Evolutionary conservation across 2,113 vertebrate genomes (phyloP), one percentile per base, ranked within the genome.

Genomic region (Natator depressus): DNA sequence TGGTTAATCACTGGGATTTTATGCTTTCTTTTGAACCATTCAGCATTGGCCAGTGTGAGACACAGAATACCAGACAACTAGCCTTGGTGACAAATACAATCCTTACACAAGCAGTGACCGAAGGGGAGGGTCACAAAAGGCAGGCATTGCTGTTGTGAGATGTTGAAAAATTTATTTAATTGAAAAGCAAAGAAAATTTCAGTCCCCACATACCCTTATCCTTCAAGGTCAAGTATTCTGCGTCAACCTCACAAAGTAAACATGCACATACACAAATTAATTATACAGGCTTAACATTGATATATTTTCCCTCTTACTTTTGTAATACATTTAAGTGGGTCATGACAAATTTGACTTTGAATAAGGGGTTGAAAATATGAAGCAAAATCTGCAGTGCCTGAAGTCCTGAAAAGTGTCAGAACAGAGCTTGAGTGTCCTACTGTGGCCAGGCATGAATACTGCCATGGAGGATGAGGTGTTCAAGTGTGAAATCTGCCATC

Each of bases 41-140:
- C 35, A 72, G 42, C 22, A 76, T 4, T 25, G 20, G 20, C 20
- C 42, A 47, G 14, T 27, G 13, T 46, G 22, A 78, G 75, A 47
- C 42, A 78, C 42, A 47, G 24, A 78, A 78, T 78, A 47, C 12
- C 6, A 47, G 75, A 13, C 75, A 46, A 25, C 11, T 78, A 27
- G 22, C 24, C 24, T 27, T 47, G 22, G 75, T 78, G 25, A 78
- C 19, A 95, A 93, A 96, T 82, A 92, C 89, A 94, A 62, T 50
- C 91, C 72, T 92, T 95, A 80, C 59, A 55, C 87, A 91, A 94
- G 96, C 94, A 96, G 94, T 96, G 97, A 79, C 17, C 76, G 10
- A 8, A n/a, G 85, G 76, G 47, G 93, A 76, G 93, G 54, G 93
- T 96, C 88, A 80, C 87, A 89, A 93, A 75, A 72, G 8, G 35